Percentiles rank a stretch among this genome's conserved stretches.
Conservation (phyloP, 2,888 invertebrate species). For the Acleris laterana region DNA sequence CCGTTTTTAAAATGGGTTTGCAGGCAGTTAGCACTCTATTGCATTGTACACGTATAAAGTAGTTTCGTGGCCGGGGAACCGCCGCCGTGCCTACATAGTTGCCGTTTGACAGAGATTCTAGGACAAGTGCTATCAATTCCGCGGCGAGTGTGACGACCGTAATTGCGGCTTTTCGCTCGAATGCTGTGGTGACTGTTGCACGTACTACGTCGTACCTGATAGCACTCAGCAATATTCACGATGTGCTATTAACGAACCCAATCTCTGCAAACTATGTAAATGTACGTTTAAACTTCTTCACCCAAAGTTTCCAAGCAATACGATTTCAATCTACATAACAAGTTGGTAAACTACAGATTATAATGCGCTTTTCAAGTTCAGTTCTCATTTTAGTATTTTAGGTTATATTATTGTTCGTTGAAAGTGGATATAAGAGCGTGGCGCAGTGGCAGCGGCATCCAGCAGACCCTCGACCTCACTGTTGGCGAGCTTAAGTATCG, state of each 20-base stretch:
- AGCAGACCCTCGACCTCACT: constrained; percentile 60
- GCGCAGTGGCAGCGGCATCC: constrained; percentile 48
- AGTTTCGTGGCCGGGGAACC: neutral
- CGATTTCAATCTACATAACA: constrained; percentile 1
- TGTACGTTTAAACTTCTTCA: neutral
- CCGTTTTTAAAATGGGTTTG: no score
- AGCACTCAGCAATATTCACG: constrained; percentile 5
- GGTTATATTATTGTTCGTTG: constrained; percentile 56
- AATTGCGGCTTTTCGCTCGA: constrained; percentile 25
- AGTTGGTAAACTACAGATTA: neutral
- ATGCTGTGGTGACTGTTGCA: constrained; percentile 18
- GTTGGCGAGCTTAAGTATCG: constrained; percentile 68
- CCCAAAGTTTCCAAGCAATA: neutral
- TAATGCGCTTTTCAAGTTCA: neutral
- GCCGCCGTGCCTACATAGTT: constrained; percentile 27
- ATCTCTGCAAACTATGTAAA: constrained; percentile 1
- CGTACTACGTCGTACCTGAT: constrained; percentile 8
- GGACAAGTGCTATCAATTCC: constrained; percentile 34
- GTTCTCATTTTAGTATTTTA: neutral
- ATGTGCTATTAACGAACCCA: neutral
- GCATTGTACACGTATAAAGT: no score
- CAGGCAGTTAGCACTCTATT: no score
- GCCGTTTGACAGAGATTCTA: constrained; percentile 32
- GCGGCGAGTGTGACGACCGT: constrained; percentile 30
- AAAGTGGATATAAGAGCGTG: constrained; percentile 59